Evolutionary conservation across 2,113 vertebrate genomes (phyloP).

Genomic region (Ursus arctos): DNA sequence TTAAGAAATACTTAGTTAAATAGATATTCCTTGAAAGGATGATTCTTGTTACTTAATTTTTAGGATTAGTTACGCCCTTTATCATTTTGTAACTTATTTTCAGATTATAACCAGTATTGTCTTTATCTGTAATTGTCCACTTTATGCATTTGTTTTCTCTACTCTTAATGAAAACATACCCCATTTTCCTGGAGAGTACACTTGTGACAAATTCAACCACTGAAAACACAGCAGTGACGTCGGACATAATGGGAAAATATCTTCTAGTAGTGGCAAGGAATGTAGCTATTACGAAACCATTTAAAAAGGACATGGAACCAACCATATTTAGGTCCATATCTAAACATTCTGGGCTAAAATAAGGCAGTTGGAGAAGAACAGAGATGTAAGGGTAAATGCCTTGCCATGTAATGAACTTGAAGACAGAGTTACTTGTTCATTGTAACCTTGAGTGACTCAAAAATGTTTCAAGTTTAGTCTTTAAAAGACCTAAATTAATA

Average conservation of each 20-base stretch:
- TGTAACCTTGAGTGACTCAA: slow-evolving; percentile 27
- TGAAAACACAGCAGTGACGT: background rate
- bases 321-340: background rate
- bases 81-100: slow-evolving; percentile 12
- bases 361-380: background rate
- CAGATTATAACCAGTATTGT: background rate
- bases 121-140: slow-evolving; percentile 3
- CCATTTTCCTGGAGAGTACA: background rate
- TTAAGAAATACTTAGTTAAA: background rate
- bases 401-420: background rate
- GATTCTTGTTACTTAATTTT: background rate
- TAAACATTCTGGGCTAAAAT: slow-evolving; percentile 38
- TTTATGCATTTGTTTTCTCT: background rate
- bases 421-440: background rate
- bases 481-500: background rate
- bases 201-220: background rate
- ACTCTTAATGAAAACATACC: background rate
- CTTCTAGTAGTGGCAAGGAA: slow-evolving; percentile 19
- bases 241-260: background rate
- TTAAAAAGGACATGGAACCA: background rate
- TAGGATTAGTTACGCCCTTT: background rate
- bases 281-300: background rate
- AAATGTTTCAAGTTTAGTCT: slow-evolving; percentile 11
- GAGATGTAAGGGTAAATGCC: background rate
- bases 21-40: background rate